Base-by-base conservation (phyloP, 1,140 invertebrate genomes). In the Drosophila grimshawi region DNA sequence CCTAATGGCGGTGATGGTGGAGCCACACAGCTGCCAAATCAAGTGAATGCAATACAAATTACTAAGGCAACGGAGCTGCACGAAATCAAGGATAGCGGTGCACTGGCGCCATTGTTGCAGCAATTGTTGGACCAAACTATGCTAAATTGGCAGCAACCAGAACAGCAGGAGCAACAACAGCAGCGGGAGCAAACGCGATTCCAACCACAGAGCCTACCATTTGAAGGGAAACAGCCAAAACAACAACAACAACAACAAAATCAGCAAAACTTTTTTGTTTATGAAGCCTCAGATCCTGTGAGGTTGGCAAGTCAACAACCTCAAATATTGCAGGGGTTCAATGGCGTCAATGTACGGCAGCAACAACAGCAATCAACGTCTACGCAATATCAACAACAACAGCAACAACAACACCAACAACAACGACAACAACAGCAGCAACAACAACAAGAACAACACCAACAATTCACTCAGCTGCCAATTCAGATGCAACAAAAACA, bases 241-340 rank as follows among this genome's bases (percentile, higher is more conserved):
- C 55, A 51, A 19, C 55, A 69, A 10, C 55, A 69, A 10, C 43
- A 65, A 27, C 59, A 60, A 19, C 75, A 64, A 4, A 55, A 53
- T n/a, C 71, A 66, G 41, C 81, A 70, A 78, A 55, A 78, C 33
- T 82, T 86, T 86, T 80, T 86, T 88, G 79, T 79, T 78, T 86
- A 81, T 81, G 63, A 65, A 78, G 81, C 56, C 41, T 37, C 56
- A 49, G 55, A 60, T 69, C 19, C 68, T 37, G 73, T 52, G 62
- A 39, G 67, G 61, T 57, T 56, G 45, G 46, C 41, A 68, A 82
- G 82, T 86, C 82, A 86, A 86, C 82, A 86, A 80, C 82, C 82
- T 81, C 82, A 80, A 73, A 88, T 77, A 86, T 80, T 79, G 80
- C 64, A 68, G 37, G 83, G 64, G 82, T 86, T 88, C 82, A 86